Evolutionary conservation across 2,888 invertebrate genomes (phyloP).

Genomic region (Eristalis pertinax): DNA sequence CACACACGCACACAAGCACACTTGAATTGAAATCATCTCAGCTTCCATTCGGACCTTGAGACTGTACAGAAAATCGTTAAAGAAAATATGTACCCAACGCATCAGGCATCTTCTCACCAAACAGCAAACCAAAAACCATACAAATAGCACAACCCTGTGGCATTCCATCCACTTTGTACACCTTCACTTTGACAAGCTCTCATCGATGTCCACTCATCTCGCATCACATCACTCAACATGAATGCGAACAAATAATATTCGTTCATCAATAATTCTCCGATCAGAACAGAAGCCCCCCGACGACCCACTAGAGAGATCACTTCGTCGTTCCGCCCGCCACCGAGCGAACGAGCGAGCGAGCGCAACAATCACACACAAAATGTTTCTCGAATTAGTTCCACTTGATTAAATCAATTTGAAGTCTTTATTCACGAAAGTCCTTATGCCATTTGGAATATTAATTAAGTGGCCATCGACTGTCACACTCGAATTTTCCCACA

Average conservation of each 20-base stretch:
- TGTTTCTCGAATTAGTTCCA: conserved; percentile 64
- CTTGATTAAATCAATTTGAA: conserved; percentile 72
- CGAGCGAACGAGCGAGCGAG: not conserved
- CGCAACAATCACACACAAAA: conserved; percentile 43
- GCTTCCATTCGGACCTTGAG: not conserved
- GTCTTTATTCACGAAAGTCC: conserved; percentile 70
- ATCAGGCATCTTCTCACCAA: conserved; percentile 24
- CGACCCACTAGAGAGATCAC: conserved; percentile 48
- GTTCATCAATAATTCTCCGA: not conserved
- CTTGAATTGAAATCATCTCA: not conserved
- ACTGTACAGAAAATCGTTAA: conserved; percentile 14
- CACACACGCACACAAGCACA: not conserved
- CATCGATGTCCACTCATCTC: conserved; percentile 6
- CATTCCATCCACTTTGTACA: conserved; percentile 44
- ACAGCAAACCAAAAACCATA: conserved; percentile 8
- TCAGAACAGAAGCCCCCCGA: conserved; percentile 44
- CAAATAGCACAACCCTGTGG: conserved; percentile 50
- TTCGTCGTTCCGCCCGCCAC: not conserved
- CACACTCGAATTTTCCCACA: conserved; percentile 44
- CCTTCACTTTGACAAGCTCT: conserved; percentile 23
- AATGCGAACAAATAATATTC: conserved; percentile 58
- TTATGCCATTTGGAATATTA: conserved; percentile 70
- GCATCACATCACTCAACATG: conserved; percentile 45
- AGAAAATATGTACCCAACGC: conserved; percentile 11
- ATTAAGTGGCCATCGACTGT: conserved; percentile 66